Percentiles rank a stretch among this genome's conserved stretches.
phyloP scores from a whole-genome alignment of 2,888 invertebrate genomes.

The Caenorhabditis macrosperma region DNA sequence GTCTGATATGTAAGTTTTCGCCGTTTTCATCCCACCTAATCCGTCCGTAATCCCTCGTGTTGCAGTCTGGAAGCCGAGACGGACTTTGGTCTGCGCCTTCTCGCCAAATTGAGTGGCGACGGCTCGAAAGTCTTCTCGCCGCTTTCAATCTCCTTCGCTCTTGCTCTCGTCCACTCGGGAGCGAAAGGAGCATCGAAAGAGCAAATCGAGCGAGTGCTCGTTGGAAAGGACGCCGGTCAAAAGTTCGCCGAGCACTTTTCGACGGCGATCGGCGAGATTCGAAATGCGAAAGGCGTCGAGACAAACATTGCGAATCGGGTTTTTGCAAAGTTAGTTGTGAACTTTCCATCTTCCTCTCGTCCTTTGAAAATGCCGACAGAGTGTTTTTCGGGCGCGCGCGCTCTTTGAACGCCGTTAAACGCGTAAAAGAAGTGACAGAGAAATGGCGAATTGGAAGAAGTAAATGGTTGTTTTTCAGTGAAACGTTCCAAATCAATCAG shows the following conservation, averaged over 20 bases:
- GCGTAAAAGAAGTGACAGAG: too few relatives aligned
- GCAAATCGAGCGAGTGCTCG: slow-evolving; percentile 17
- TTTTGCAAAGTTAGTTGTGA: slow-evolving; percentile 29
- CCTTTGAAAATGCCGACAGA: neutral
- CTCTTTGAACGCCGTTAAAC: too few relatives aligned
- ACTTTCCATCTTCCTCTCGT: neutral
- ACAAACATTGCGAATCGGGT: slow-evolving; percentile 24
- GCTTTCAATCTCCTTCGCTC: slow-evolving; percentile 39
- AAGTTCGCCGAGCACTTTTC: slow-evolving; percentile 7
- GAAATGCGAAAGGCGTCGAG: slow-evolving; percentile 15
- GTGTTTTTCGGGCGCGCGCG: too few relatives aligned
- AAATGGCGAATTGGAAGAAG: too few relatives aligned
- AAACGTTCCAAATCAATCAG: too few relatives aligned
- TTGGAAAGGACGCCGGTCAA: slow-evolving; percentile 10
- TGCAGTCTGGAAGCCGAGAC: slow-evolving; percentile 30
- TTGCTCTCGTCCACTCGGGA: slow-evolving; percentile 45
- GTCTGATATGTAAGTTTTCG: too few relatives aligned
- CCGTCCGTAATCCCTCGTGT: too few relatives aligned
- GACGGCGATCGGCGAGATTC: neutral
- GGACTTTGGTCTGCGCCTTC: slow-evolving; percentile 48
- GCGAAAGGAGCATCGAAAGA: slow-evolving; percentile 31
- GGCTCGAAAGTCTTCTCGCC: slow-evolving; percentile 46
- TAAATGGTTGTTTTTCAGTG: too few relatives aligned
- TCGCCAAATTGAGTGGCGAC: slow-evolving; percentile 5
- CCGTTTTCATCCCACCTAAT: too few relatives aligned